These are phyloP conservation scores for Amblyopsis hoosieri DNA, from an alignment of 2,797 vertebrate genomes.

Conservation along the genomic window DNA sequence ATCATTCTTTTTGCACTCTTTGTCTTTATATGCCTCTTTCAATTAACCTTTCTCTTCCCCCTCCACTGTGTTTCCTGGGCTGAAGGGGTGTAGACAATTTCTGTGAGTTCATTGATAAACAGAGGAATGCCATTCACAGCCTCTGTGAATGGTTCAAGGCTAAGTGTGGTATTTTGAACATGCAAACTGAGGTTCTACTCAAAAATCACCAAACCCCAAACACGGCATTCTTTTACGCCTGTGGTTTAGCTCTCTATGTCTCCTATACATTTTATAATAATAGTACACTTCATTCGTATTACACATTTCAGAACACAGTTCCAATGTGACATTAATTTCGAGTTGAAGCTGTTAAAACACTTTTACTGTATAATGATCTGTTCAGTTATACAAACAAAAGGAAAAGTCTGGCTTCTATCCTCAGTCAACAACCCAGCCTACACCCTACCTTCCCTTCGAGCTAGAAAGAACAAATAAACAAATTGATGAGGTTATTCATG, in stretches of 20 bases:
- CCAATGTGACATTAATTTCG: not conserved
- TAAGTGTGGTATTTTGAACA: slow-evolving; percentile 6
- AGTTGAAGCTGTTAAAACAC: not conserved
- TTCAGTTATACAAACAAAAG: slow-evolving; percentile 6
- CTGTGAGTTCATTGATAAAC: slow-evolving; percentile 36
- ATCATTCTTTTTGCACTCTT: slow-evolving; percentile 30
- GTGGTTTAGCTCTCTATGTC: not conserved
- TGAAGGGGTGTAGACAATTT: slow-evolving; percentile 28
- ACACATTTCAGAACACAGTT: no score
- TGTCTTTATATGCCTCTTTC: slow-evolving; percentile 6
- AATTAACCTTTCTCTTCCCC: slow-evolving; percentile 10
- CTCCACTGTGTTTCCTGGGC: slow-evolving; percentile 28
- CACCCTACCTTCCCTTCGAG: no score
- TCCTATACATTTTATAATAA: not conserved
- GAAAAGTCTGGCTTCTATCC: no score
- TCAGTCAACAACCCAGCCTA: no score
- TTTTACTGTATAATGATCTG: slow-evolving; percentile 1
- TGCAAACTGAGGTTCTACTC: no score
- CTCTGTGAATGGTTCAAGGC: slow-evolving; percentile 19
- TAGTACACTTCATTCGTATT: no score
- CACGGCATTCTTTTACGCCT: not conserved
- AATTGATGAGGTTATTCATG: not conserved
- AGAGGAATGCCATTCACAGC: slow-evolving; percentile 48
- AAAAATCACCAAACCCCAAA: slow-evolving; percentile 2
- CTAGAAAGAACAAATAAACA: no score